Evolutionary conservation across 2,797 vertebrate genomes (phyloP), one percentile per base, ranked within the genome.

Genomic region (Tolypeutes matacus): DNA sequence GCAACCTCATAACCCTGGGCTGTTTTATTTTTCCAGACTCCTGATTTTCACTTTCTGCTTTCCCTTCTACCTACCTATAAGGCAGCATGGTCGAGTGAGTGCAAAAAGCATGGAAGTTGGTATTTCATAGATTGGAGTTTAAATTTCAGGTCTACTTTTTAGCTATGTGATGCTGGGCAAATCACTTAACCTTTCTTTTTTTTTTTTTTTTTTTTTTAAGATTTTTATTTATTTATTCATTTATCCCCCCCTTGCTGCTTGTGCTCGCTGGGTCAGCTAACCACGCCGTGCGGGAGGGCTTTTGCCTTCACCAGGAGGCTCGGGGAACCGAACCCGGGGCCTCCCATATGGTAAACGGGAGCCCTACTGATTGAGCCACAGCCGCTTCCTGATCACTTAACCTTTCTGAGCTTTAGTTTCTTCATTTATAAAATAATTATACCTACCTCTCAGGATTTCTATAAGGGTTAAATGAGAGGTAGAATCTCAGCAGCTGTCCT

Each of bases 401-500:
- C 29, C 46, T 34, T 13, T 78, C 78, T 72, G 60, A 81, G 27
- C 73, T 93, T 83, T 56, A 18, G 49, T 65, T 75, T 80, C 64
- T 36, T 84, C 49, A 7, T 82, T 67, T 92, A 34, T 42, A 39
- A 93, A 89, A 46, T 86, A 72, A 46, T 49, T 76, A 51, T n/a
- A 36, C 15, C 39, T 62, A 56, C 60, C 9, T 12, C 18, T 80
- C 51, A 64, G 46, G 20, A 56, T 91, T 89, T 94, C 87, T 76
- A 5, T 12, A 60, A 83, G 64, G 83, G 60, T 95, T 88, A 94
- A 91, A 75, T 53, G 58, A 93, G 69, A 96, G 46, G 23, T 39
- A 12, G 69, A 76, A 56, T 86, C 75, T 86, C 82, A 62, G n/a
- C n/a, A 51, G 21, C 25, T 73, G 83, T 86, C 67, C 46, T 93